These are phyloP conservation scores for Dendrolimus pini DNA, from an alignment of 2,888 invertebrate species.

Conservation along the genomic window DNA sequence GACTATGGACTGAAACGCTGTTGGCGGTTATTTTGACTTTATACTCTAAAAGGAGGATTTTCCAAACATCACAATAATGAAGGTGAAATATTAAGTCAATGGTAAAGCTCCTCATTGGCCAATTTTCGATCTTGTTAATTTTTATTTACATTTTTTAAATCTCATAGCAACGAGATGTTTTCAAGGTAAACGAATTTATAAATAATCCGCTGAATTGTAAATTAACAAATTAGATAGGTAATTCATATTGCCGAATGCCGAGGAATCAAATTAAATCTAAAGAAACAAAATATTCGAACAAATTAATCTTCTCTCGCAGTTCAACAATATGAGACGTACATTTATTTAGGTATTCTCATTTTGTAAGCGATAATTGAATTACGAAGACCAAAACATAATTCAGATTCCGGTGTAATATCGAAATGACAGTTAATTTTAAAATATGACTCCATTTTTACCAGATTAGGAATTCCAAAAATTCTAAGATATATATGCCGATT, in stretches of 20 bases:
- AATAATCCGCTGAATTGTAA: slow-evolving; percentile 49
- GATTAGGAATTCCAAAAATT: too few relatives aligned
- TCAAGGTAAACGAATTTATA: slow-evolving; percentile 58
- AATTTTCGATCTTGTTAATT: slow-evolving; percentile 1
- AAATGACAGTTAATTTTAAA: too few relatives aligned
- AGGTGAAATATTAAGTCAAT: slow-evolving; percentile 16
- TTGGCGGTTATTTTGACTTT: too few relatives aligned
- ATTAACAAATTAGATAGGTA: slow-evolving; percentile 44
- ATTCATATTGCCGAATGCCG: slow-evolving; percentile 37
- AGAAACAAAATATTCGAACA: slow-evolving; percentile 8
- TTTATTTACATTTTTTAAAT: slow-evolving; percentile 43
- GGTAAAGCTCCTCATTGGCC: slow-evolving; percentile 6
- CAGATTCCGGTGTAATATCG: too few relatives aligned
- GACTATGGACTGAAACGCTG: too few relatives aligned
- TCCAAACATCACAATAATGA: slow-evolving; percentile 10
- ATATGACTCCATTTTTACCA: too few relatives aligned
- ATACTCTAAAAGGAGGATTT: slow-evolving; percentile 17
- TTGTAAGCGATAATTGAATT: too few relatives aligned
- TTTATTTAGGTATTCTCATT: too few relatives aligned
- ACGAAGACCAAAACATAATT: too few relatives aligned
- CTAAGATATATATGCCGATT: too few relatives aligned
- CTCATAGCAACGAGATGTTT: slow-evolving; percentile 54
- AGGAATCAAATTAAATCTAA: slow-evolving; percentile 22
- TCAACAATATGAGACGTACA: too few relatives aligned
- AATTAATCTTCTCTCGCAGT: slow-evolving; percentile 6